Percentiles rank a stretch among this genome's conserved stretches.
These are phyloP conservation scores for Cossypha polioptera DNA, from an alignment of 2,797 vertebrate genomes.

Conservation along the genomic window DNA sequence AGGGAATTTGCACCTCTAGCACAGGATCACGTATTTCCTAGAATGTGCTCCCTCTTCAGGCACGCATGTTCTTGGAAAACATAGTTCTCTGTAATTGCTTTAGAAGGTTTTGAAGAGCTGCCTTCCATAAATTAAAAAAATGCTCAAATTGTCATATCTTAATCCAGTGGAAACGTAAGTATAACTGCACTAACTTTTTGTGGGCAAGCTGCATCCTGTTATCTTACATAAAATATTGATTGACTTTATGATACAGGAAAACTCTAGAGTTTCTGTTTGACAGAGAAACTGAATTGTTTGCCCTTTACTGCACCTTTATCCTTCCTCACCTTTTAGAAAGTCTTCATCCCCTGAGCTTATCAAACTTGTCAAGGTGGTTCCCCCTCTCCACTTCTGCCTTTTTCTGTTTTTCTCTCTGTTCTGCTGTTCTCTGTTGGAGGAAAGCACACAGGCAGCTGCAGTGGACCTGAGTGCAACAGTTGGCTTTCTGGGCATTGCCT, in stretches of 20 bases:
- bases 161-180: background rate
- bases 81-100: background rate
- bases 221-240: background rate
- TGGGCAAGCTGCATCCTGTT: background rate
- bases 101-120: background rate
- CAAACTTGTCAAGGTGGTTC: background rate
- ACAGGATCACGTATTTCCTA: background rate
- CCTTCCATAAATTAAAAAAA: background rate
- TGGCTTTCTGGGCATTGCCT: background rate
- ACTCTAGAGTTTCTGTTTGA: background rate
- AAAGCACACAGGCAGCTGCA: background rate
- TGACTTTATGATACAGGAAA: background rate
- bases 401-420: background rate
- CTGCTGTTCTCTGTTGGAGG: background rate
- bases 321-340: background rate
- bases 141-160: background rate
- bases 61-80: background rate
- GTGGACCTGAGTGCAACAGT: background rate
- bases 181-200: background rate
- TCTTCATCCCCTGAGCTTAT: background rate
- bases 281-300: background rate
- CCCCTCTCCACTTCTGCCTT: background rate
- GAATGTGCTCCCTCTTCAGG: background rate
- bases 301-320: background rate
- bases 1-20: background rate